Percentiles rank a stretch among this genome's conserved stretches.
phyloP scores from a whole-genome alignment of 2,888 invertebrate genomes.

The Synanthedon myopaeformis region DNA sequence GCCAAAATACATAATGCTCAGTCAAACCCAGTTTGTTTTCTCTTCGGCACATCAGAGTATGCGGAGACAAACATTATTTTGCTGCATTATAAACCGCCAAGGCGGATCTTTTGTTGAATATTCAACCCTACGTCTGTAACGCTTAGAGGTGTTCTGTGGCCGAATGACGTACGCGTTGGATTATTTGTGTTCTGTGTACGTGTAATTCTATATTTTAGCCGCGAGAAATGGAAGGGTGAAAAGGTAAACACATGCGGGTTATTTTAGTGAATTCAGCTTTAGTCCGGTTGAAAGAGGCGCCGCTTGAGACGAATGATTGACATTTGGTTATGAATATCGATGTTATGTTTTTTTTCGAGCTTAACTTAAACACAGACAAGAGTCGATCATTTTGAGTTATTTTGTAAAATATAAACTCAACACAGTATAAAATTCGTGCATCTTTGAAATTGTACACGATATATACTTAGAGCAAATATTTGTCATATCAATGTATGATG shows the following conservation, averaged over 20 bases:
- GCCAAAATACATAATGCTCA: constrained; percentile 69
- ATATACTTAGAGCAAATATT: too few species aligned
- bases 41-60: constrained; percentile 60
- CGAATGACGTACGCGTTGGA: constrained; percentile 3
- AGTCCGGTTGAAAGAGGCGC: constrained; percentile 62
- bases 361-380: too few species aligned
- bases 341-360: constrained; percentile 23
- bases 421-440: too few species aligned
- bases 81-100: constrained; percentile 15
- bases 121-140: constrained; percentile 21
- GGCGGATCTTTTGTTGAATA: constrained; percentile 15
- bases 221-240: constrained; percentile 65
- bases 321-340: constrained; percentile 36
- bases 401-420: too few species aligned
- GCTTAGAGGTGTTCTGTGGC: neutral
- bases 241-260: constrained; percentile 61
- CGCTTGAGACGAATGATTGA: constrained; percentile 46
- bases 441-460: too few species aligned
- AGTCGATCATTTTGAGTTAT: too few species aligned
- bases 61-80: constrained; percentile 32
- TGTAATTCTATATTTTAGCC: constrained; percentile 67
- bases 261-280: constrained; percentile 66
- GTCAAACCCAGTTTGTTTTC: constrained; percentile 65
- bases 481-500: too few species aligned
- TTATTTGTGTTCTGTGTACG: constrained; percentile 24